Evolutionary conservation across 2,113 vertebrate species (phyloP), one percentile per base, ranked within the genome.

Genomic region (Ptilonorhynchus violaceus): DNA sequence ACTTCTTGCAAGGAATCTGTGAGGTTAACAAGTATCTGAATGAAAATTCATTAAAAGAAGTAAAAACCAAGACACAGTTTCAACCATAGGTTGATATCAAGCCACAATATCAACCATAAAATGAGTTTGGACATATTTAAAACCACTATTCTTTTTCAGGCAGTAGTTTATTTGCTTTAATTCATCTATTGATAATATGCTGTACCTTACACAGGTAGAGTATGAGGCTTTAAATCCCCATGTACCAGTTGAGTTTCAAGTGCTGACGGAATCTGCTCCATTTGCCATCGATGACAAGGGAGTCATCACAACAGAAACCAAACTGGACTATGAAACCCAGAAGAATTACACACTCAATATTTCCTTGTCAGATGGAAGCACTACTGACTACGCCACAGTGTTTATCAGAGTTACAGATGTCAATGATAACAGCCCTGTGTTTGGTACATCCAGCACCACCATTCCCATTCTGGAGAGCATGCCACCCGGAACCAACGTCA

Each of bases 341-440:
- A 96, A 85, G 11, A 97, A 81, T 76, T 98, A 98, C 88, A 93
- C 77, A 1, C 93, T 98, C 53, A 60, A 15, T 6, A 92, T 98
- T 49, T 98, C 98, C 52, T 91, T 98, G 88, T 96, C 98, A 23
- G 98, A 98, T 25, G 98, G 98, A 19, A 73, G 11, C 13, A 2
- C 37, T 47, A 15, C 5, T 47, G 98, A 98, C 81, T 92, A 74
- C 10, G 96, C 98, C 22, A 88, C 74, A 0, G 97, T 98, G 63
- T 64, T 97, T 76, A 46, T 99, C 59, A 78, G 79, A 14, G 97
- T 98, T 47, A 94, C 78, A 10, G 98, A 98, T 39, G 35, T 98
- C 95, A 98, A 98, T 10, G 98, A 99, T 33, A 98, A 98, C 93
- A 94, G 88, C 49, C 98, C 98, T 4, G 76, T 93, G 44, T 98